phyloP scores from a whole-genome alignment of 2,797 vertebrate genomes.

The Rhabdophis nuchalis region DNA sequence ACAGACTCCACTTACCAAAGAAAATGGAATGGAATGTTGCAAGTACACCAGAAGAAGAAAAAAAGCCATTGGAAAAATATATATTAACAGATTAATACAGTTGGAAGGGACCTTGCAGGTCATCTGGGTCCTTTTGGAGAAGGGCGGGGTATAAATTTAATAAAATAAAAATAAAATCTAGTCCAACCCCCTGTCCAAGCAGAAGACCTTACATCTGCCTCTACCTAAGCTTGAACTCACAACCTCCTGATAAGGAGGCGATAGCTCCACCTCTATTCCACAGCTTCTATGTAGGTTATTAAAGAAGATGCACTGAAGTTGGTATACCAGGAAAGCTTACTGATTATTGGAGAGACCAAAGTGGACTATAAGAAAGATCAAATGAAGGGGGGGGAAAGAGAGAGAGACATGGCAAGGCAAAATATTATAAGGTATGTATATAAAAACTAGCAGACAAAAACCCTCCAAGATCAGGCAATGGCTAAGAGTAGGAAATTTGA shows the following conservation, averaged over 20 bases:
- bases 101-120: no score
- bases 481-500: neutral
- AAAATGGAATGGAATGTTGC: neutral
- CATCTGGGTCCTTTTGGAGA: no score
- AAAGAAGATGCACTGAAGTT: neutral
- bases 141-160: no score
- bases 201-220: no score
- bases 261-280: no score
- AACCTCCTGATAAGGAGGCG: no score
- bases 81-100: no score
- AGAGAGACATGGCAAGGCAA: neutral
- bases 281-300: neutral
- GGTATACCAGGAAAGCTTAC: neutral
- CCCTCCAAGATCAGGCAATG: neutral
- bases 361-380: neutral
- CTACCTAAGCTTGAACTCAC: no score
- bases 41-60: neutral
- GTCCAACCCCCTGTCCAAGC: no score
- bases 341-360: neutral
- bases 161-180: no score
- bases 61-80: neutral
- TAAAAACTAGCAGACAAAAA: neutral
- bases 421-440: neutral
- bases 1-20: neutral
- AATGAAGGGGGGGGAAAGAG: neutral